Evolutionary conservation across 2,113 vertebrate species (phyloP), one percentile per base, ranked within the genome.

Genomic region (Notechis scutatus): DNA sequence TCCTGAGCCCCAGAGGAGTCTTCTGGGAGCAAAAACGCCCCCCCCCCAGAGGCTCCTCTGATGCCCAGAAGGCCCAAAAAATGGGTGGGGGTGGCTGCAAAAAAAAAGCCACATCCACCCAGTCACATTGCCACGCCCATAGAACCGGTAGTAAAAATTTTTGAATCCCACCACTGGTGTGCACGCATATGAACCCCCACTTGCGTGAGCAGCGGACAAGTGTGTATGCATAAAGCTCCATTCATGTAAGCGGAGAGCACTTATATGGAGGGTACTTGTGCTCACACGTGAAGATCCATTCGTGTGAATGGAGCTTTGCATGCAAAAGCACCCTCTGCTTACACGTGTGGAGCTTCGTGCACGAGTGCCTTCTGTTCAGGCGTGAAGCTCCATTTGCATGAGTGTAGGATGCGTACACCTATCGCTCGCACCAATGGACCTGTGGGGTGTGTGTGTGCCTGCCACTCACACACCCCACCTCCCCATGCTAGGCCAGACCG

Each of bases 311-410:
- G 29, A n/a, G 64, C 12, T 69, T 69, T 14, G 12, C 1, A n/a
- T 0, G 2, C 9, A 3, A 69, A 5, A 69, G 2, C 4, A 4
- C 4, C 29, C 12, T 69, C 29, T 14, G 11, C 61, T 69, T 14
- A 10, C 24, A 29, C 11, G 12, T 69, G 64, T 69, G 61, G 10
- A 61, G 59, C 10, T 61, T 61, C 29, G 1, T 9, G 7, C 47
- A 50, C 10, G 8, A 64, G 11, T 1, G 1, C 61, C 29, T 14
- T 15, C 64, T 2, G 2, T 29, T n/a, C 64, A n/a, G 0, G 0
- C 12, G 0, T 2, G 0, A 69, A 69, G 64, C 64, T 69, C 29
- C 29, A n/a, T 69, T 69, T 2, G 29, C 29, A 14, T n/a, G 61
- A 69, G 61, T n/a, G 29, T 4, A 69, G 61, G 61, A 4, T 12